A percentile compares a stretch with the other conserved stretches of the same genome.
These are phyloP conservation scores for Phataginus tricuspis DNA, from an alignment of 2,797 vertebrate species.

Conservation along the genomic window DNA sequence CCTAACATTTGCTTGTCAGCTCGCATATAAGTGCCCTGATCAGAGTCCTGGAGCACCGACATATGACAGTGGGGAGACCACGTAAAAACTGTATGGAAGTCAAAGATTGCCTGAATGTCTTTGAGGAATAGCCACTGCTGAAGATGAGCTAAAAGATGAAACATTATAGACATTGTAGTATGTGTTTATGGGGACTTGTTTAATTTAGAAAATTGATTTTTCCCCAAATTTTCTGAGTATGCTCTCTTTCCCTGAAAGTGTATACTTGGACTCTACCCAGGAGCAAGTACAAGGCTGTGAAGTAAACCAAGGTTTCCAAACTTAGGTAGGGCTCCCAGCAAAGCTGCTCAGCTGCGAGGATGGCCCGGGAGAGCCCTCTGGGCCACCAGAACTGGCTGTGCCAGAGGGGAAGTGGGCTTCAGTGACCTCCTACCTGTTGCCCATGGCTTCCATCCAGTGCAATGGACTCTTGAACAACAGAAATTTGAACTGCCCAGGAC, in stretches of 20 bases:
- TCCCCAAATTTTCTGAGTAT: neutral
- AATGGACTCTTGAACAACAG: no score
- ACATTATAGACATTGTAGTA: neutral
- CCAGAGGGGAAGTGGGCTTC: neutral
- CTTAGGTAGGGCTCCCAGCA: neutral
- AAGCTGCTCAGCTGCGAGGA: neutral
- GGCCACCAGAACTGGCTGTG: neutral
- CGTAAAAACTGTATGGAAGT: neutral
- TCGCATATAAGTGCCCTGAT: neutral
- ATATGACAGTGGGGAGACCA: neutral
- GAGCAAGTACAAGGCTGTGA: neutral
- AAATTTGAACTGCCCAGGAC: no score
- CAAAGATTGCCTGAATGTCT: neutral
- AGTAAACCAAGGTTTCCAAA: neutral
- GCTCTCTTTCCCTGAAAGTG: neutral
- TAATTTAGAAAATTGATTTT: constrained; percentile 17
- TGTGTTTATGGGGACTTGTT: neutral
- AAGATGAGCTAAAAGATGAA: neutral
- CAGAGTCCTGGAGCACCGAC: neutral
- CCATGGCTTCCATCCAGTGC: neutral
- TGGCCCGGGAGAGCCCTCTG: neutral
- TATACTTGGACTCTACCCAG: neutral
- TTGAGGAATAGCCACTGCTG: neutral
- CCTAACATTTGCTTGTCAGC: neutral
- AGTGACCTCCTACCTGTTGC: neutral